Evolutionary conservation across 2,888 invertebrate genomes (phyloP).

Genomic region (Endomychus coccineus): DNA sequence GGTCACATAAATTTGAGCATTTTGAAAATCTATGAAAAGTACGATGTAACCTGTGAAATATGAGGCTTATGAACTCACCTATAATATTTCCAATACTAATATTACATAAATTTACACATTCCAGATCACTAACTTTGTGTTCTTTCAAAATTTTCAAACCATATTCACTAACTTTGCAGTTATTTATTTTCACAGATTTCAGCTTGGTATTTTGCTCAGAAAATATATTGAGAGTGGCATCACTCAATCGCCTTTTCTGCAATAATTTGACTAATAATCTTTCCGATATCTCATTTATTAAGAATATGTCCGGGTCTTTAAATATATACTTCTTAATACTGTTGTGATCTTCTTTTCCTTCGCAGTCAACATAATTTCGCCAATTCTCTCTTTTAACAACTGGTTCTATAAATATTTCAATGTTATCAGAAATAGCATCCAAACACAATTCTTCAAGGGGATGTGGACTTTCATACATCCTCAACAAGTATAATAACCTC

Average conservation of each 20-base stretch:
- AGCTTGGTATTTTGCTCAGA: constrained; percentile 53
- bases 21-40: no score
- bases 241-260: constrained; percentile 52
- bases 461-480: constrained; percentile 56
- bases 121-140: constrained; percentile 56
- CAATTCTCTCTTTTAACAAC: constrained; percentile 1
- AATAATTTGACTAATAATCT: constrained; percentile 48
- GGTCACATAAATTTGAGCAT: no score
- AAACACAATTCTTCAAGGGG: constrained; percentile 57
- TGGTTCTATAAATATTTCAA: constrained; percentile 40
- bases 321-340: constrained; percentile 35
- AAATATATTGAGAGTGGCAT: constrained; percentile 55
- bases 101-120: constrained; percentile 53
- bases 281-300: constrained; percentile 53
- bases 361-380: constrained; percentile 1
- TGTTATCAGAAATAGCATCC: constrained; percentile 57
- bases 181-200: constrained; percentile 51
- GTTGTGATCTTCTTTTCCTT: constrained; percentile 2
- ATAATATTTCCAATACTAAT: constrained; percentile 47
- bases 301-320: constrained; percentile 49
- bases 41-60: no score
- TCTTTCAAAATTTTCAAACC: constrained; percentile 54
- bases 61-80: constrained; percentile 27
- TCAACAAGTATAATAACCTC: no score
- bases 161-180: constrained; percentile 51